Base-by-base conservation (phyloP, 2,888 invertebrate species). In the Podabrus alpinus region DNA sequence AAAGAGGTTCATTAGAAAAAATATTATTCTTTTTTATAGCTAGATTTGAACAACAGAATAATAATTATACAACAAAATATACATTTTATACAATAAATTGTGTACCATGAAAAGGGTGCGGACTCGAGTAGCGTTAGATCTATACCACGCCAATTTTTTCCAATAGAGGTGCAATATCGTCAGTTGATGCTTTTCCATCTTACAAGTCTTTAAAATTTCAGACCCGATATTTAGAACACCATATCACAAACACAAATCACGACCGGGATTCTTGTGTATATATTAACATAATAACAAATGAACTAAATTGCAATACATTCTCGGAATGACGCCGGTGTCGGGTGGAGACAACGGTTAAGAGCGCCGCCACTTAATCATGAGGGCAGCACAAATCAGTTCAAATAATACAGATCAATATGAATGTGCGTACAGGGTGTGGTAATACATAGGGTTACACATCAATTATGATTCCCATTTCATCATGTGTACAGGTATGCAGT, bases 401-500 rank as follows among this genome's bases (percentile, higher is more conserved):
- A 87, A 88, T 45, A 86, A 84, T 72, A 72, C 77, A 77, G 81
- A 83, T 83, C 84, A 82, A 84, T 84, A 83, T 78, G 82, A 81
- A 86, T 86, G 86, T 87, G 88, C 87, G 88, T 86, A 86, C 86
- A 87, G 87, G 87, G 87, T 85, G 88, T 87, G 88, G 87, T 86
- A 85, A 85, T 88, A 88, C 74, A 72, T 74, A 70, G 71, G 76
- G 76, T 71, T 59, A 73, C 17, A 15, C 76, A 76, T 74, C 72
- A 74, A 76, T 72, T 76, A 66, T 11, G 72, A 72, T 76, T 74
- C 71, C 59, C 67, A 76, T 71, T 71, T 73, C 64, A 73, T 66
- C 68, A 68, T 45, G 13, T 13, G 29, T 29, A 29, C 3, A 13
- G 24, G 3, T 13, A 29, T 29, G 13, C 45, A 45, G 45, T 7